Conservation (phyloP, 2,888 invertebrate species). For the Prosapia bicincta region DNA sequence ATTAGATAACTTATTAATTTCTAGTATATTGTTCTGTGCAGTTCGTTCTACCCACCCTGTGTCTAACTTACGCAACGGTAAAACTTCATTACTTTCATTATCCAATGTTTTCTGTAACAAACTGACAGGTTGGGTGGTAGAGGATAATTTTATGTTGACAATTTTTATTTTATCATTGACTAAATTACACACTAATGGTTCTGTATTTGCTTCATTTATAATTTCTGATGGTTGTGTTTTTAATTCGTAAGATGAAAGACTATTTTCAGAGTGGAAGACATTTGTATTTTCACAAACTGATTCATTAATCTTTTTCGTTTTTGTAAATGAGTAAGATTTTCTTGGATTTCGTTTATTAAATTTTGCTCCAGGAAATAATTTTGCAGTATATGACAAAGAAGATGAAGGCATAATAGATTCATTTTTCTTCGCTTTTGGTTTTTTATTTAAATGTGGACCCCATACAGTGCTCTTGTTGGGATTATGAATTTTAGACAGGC, state of each 20-base stretch:
- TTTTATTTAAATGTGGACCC: constrained; percentile 33
- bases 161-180: constrained; percentile 40
- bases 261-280: background rate
- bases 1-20: constrained; percentile 8
- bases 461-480: constrained; percentile 27
- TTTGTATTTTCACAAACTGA: background rate
- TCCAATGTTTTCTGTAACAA: constrained; percentile 44
- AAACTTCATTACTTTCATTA: constrained; percentile 33
- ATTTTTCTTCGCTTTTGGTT: constrained; percentile 46
- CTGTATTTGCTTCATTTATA: background rate
- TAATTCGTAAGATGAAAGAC: background rate
- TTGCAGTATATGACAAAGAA: constrained; percentile 54
- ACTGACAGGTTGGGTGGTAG: constrained; percentile 41
- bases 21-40: constrained; percentile 39
- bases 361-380: constrained; percentile 64
- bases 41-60: constrained; percentile 58
- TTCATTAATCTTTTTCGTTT: constrained; percentile 8
- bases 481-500: constrained; percentile 36
- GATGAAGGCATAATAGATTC: constrained; percentile 43
- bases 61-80: constrained; percentile 48
- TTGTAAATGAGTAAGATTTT: constrained; percentile 49
- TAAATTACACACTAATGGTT: background rate
- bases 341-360: constrained; percentile 74
- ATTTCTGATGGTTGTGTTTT: background rate
- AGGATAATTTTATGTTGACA: constrained; percentile 36